Base-by-base conservation (phyloP, 1,140 invertebrate species). In the Mamestra configurata region DNA sequence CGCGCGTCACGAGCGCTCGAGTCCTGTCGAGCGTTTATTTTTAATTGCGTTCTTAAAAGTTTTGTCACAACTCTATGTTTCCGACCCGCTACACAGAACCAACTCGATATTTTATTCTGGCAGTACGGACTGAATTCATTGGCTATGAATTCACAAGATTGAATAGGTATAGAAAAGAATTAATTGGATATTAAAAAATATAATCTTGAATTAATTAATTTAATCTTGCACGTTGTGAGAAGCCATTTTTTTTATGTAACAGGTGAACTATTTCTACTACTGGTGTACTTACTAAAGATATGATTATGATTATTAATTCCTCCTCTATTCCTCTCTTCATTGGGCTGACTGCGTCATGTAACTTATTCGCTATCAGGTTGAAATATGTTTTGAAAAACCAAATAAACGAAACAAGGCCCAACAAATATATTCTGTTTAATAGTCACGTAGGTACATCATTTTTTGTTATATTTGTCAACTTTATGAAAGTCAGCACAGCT, bases 11-110 rank as follows among this genome's bases (percentile, higher is more conserved):
- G 37, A 55, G 46, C 35, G 80, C 49, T 57, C 61, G 77, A 68
- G 80, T 43, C 43, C 66, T 77, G 57, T 80, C 70, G 76, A 79
- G 82, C 87, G 82, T 82, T 83, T 83, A 83, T 88, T 88, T 87
- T 88, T 87, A 88, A 88, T 88, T 87, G 82, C 85, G 64, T 77
- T 70, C 73, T 76, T 79, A 55, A 80, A 86, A 87, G 77, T 84
- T 85, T 86, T 84, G 77, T 86, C 82, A 81, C 82, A 82, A 84
- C 75, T 85, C 79, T 66, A 53, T 79, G 68, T 82, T 81, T 59
- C 55, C 76, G 70, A 53, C 27, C 22, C 40, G 43, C 35, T 27
- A 55, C 66, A 59, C 66, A 18, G n/a, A 64, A 46, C 35, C 51
- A 40, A 68, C 51, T 43, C 35, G 37, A 57, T 75, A 22, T 11